Evolutionary conservation across 2,113 vertebrate genomes (phyloP), one percentile per base, ranked within the genome.

Genomic region (Lycocorax pyrrhopterus): DNA sequence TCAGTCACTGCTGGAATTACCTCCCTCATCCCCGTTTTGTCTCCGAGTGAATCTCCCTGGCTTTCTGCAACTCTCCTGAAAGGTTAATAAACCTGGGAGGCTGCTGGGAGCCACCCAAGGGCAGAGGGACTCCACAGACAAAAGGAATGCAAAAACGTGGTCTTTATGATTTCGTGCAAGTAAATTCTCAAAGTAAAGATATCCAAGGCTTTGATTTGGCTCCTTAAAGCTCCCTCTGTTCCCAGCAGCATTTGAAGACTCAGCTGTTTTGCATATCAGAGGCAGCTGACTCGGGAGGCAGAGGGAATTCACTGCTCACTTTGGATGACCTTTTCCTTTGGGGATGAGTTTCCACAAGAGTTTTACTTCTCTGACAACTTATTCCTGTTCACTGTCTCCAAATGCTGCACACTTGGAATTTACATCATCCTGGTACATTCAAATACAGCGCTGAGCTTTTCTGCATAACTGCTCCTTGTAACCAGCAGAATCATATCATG

Each of bases 131-230:
- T 95, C 63, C 3, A 18, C 79, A 74, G 52, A 92, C 87, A 90
- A 88, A 91, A 93, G 81, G 90, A 80, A 88, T 51, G 88, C 75
- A 90, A n/a, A 92, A 89, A 22, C 19, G 0, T 51, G 84, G 29
- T 78, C 76, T 95, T 95, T 96, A 87, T 81, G 77, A 64, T 91
- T 96, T 85, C 56, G 85, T 89, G 94, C 85, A 87, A 90, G 90
- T 66, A 64, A 84, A 90, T 68, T 86, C 79, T 92, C 88, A 46
- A 90, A 85, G 91, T 66, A 69, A 91, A 88, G 64, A 46, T 68
- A 78, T 66, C 79, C 73, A 25, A 84, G 76, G 92, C 83, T 96
- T 96, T 96, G 93, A 96, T 97, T 96, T 41, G 32, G 7, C 78
- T 92, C 56, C 68, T 94, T 72, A 56, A 78, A 84, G 64, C 81